phyloP scores from a whole-genome alignment of 2,888 invertebrate species.

The Ommatoiulus sabulosus region DNA sequence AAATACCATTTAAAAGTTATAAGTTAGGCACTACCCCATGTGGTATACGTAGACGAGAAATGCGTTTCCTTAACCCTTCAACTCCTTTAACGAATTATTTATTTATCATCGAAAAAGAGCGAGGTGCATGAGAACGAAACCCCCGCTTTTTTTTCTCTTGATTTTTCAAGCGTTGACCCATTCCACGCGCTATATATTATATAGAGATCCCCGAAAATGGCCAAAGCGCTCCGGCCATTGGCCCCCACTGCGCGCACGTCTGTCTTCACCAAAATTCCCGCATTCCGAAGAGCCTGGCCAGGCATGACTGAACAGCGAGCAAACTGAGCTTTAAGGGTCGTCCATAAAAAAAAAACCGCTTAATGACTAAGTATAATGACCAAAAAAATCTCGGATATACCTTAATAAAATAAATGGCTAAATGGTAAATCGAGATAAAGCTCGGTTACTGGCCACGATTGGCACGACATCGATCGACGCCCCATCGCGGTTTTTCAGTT shows the following conservation, averaged over 20 bases:
- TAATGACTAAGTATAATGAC: neutral
- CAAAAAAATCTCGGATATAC: neutral
- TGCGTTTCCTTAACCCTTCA: slow-evolving; percentile 27
- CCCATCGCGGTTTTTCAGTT: too few species aligned
- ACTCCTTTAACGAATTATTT: slow-evolving; percentile 28
- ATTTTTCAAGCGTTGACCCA: neutral
- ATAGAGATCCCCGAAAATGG: slow-evolving; percentile 34
- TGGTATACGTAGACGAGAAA: neutral
- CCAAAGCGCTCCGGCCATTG: slow-evolving; percentile 41
- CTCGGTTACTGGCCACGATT: too few species aligned
- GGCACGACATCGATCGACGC: too few species aligned
- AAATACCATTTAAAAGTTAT: slow-evolving; percentile 43
- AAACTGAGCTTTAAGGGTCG: neutral
- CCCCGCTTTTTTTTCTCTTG: neutral
- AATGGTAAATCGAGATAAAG: too few species aligned
- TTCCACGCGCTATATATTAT: neutral
- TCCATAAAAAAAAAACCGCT: neutral
- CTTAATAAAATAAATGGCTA: neutral
- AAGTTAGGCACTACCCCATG: slow-evolving; percentile 33
- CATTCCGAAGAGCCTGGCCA: slow-evolving; percentile 13
- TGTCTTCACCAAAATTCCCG: slow-evolving; percentile 38
- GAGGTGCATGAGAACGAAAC: slow-evolving; percentile 35
- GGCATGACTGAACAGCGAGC: slow-evolving; percentile 20
- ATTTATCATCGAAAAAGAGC: slow-evolving; percentile 11
- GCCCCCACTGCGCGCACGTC: neutral